These are phyloP conservation scores for Lypha dubia DNA, from an alignment of 2,888 invertebrate species.

Conservation along the genomic window DNA sequence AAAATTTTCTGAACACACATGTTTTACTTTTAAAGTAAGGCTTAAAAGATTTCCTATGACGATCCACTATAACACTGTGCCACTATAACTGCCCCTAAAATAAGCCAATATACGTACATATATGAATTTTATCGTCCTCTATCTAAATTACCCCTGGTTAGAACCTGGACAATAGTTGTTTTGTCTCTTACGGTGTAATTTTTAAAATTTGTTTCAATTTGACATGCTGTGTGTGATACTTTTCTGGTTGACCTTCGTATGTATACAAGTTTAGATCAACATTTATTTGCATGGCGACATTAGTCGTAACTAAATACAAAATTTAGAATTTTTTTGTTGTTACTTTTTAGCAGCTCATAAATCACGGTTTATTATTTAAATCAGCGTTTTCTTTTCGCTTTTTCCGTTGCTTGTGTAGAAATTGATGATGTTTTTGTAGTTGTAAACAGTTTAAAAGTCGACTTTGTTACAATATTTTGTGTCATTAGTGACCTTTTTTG, in stretches of 20 bases:
- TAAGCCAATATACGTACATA: too few species aligned
- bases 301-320: not conserved
- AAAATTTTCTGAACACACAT: too few species aligned
- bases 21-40: too few species aligned
- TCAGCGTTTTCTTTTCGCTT: not conserved
- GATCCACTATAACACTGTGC: too few species aligned
- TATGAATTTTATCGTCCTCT: too few species aligned
- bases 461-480: conserved; percentile 22
- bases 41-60: too few species aligned
- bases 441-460: not conserved
- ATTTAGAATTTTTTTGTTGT: not conserved
- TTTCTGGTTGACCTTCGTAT: not conserved
- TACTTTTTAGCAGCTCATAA: conserved; percentile 2
- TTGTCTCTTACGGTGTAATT: too few species aligned
- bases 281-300: conserved; percentile 8
- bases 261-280: not conserved
- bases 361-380: conserved; percentile 7
- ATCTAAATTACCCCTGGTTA: too few species aligned
- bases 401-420: not conserved
- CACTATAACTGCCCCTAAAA: too few species aligned
- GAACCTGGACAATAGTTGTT: too few species aligned
- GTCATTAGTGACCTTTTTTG: conserved; percentile 31
- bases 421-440: not conserved
- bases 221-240: not conserved
- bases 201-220: too few species aligned